phyloP scores from a whole-genome alignment of 2,113 vertebrate species.

The Equus quagga region DNA sequence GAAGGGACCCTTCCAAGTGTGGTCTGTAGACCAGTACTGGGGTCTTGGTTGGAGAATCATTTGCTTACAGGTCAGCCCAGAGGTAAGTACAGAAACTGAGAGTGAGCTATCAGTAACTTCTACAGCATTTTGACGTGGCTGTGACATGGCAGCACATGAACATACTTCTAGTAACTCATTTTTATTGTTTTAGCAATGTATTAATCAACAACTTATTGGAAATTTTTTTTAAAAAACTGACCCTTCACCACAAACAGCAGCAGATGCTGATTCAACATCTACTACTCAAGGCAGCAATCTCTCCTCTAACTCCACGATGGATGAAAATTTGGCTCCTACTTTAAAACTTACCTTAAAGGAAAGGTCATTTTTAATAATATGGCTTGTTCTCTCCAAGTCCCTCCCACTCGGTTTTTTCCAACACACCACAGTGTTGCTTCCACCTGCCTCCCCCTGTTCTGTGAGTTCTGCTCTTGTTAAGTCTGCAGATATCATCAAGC shows the following conservation, averaged over 20 bases:
- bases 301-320: background rate
- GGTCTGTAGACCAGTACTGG: background rate
- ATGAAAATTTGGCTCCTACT: background rate
- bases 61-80: background rate
- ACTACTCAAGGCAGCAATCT: background rate
- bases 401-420: background rate
- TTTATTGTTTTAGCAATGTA: background rate
- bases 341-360: conserved; percentile 28
- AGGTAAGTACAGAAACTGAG: background rate
- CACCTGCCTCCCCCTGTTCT: background rate
- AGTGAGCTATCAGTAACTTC: background rate
- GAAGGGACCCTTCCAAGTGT: background rate
- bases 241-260: background rate
- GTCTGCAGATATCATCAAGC: background rate
- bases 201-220: background rate
- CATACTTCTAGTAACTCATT: background rate
- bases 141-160: background rate
- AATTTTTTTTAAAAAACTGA: background rate
- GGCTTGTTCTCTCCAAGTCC: background rate
- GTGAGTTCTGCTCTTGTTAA: background rate
- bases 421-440: background rate
- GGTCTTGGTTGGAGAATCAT: background rate
- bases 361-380: background rate
- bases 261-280: background rate
- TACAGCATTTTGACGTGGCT: background rate